Base-by-base conservation (phyloP, 2,888 invertebrate genomes). In the Junonia oenone region DNA sequence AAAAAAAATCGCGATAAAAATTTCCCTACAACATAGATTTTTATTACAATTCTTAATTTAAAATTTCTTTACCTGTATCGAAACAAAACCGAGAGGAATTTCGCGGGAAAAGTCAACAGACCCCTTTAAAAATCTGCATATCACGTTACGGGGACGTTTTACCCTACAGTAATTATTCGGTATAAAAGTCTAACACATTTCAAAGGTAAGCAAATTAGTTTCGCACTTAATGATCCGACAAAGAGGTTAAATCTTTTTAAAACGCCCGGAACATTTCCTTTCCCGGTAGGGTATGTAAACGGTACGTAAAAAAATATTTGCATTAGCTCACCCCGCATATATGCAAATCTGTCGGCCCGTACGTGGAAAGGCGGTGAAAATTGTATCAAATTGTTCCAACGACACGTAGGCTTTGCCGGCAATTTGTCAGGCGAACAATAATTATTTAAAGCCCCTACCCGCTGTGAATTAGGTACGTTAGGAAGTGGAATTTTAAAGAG, bases 181-280 rank as follows among this genome's bases (percentile, higher is more conserved):
- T 80, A 83, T 82, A 82, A 79, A 83, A 85, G 80, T 79, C 65
- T 82, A 82, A 83, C 89, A 88, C 89, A 85, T 90, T 89, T 85
- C 86, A 88, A 88, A 90, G 88, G 89, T 89, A 88, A 87, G 87
- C 89, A 89, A 90, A 90, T 90, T 90, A 90, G 88, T 88, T 88
- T 86, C 85, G 78, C 78, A 88, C 82, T 87, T 90, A 90, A 89
- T 90, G 89, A 87, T 84, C 89, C 89, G 87, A 86, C 89, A 88
- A 89, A 84, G 87, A 79, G 87, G 81, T 87, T 89, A 90, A 90
- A 90, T 90, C 90, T 89, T 89, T 89, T 90, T 87, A 84, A 84
- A 88, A 88, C 80, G 26, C 43, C 78, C 75, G 43, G 43, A 82
- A 81, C 85, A 83, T 81, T 87, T 83, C 86, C 87, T 83, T 72